These are phyloP conservation scores for Alitta virens DNA, from an alignment of 2,888 invertebrate genomes.

Conservation along the genomic window DNA sequence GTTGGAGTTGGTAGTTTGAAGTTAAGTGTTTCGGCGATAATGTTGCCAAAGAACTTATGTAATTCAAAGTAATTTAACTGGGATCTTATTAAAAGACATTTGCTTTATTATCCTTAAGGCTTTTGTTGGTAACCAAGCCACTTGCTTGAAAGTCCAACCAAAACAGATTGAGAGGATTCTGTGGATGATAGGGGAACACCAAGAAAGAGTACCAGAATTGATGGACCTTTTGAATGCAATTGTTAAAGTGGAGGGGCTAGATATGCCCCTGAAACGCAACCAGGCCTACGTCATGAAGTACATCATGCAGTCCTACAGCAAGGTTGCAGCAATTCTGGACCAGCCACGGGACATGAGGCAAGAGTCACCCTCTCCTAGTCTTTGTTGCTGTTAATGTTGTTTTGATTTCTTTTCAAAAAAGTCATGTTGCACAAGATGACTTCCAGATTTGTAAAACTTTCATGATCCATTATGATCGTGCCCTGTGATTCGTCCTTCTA, in stretches of 20 bases:
- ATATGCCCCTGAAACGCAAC: slow-evolving; percentile 54
- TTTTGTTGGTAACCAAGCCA: slow-evolving; percentile 52
- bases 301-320: slow-evolving; percentile 56
- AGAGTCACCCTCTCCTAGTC: too few relatives aligned
- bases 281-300: slow-evolving; percentile 57
- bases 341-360: slow-evolving; percentile 46
- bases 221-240: slow-evolving; percentile 51
- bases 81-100: too few relatives aligned
- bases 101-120: slow-evolving; percentile 43
- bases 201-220: slow-evolving; percentile 51
- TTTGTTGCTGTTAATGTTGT: too few relatives aligned
- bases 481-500: too few relatives aligned
- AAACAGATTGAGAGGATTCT: slow-evolving; percentile 54
- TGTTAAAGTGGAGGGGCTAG: slow-evolving; percentile 50
- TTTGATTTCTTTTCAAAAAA: too few relatives aligned
- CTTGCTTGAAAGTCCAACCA: slow-evolving; percentile 52
- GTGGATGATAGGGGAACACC: slow-evolving; percentile 46
- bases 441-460: too few relatives aligned
- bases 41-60: too few relatives aligned
- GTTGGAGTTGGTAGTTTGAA: too few relatives aligned
- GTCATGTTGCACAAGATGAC: too few relatives aligned
- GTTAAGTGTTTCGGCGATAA: too few relatives aligned
- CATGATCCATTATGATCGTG: too few relatives aligned
- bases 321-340: slow-evolving; percentile 50
- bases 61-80: too few relatives aligned